Conservation (phyloP, 2,797 vertebrate genomes). For the Bryconaethiops microstoma region DNA sequence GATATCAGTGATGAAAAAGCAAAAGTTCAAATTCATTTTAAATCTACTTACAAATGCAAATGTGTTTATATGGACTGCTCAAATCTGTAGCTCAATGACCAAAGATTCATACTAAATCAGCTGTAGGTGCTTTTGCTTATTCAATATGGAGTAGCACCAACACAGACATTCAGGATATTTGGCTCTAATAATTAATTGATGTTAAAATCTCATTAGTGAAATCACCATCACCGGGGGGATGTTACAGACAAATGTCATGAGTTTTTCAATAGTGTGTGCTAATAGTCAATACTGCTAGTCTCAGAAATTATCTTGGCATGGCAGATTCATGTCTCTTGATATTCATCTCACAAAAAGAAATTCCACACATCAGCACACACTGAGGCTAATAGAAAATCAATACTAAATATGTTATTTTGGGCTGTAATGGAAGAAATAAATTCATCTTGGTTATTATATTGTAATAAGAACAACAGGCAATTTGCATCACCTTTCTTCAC, state of each 20-base stretch:
- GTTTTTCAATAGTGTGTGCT: neutral
- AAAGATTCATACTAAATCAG: neutral
- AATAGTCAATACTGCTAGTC: neutral
- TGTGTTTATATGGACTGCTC: no score
- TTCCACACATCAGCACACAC: conserved; percentile 12
- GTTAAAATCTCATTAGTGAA: neutral
- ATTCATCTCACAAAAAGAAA: neutral
- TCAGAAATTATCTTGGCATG: neutral
- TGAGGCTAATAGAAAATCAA: conserved; percentile 37
- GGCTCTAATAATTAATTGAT: neutral
- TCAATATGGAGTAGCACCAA: neutral
- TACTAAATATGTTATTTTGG: neutral
- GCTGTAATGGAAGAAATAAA: conserved; percentile 6
- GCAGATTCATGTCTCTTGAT: neutral
- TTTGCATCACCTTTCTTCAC: no score
- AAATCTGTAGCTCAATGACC: no score
- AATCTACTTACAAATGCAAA: no score
- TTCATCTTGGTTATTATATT: conserved; percentile 4
- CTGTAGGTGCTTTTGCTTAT: neutral
- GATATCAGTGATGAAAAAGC: no score
- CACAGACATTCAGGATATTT: neutral
- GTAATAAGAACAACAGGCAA: neutral
- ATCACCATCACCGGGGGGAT: neutral
- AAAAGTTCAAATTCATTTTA: no score
- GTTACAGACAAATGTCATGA: neutral